Base-by-base conservation (phyloP, 1,140 invertebrate genomes). In the Leptonema lineaticorne region DNA sequence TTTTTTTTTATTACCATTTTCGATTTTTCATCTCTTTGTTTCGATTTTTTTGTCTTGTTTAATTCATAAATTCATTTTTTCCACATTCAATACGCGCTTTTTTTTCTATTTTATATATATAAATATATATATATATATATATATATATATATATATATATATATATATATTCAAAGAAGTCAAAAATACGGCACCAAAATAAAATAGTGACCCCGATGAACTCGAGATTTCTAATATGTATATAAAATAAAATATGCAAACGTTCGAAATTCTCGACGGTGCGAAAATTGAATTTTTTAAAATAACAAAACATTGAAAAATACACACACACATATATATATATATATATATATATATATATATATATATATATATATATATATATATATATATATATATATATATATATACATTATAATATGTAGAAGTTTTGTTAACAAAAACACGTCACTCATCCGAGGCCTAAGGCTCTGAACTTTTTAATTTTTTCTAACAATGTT, bases 61-160 rank as follows among this genome's bases (percentile, higher is more conserved):
- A 53, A 53, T 53, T 53, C 20, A 53, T 53, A 53, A 53, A 53
- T 53, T 53, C 50, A 53, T n/a, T n/a, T n/a, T n/a, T n/a, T n/a
- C n/a, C n/a, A n/a, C n/a, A n/a, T n/a, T n/a, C n/a, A n/a, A n/a
- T n/a, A n/a, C n/a, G n/a, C n/a, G n/a, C n/a, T n/a, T n/a, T n/a
- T n/a, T n/a, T n/a, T n/a, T n/a, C n/a, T n/a, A n/a, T n/a, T n/a
- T n/a, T n/a, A n/a, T n/a, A n/a, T n/a, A n/a, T n/a, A n/a, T n/a
- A n/a, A n/a, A n/a, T n/a, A n/a, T n/a, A n/a, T n/a, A n/a, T n/a
- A n/a, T n/a, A n/a, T n/a, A n/a, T n/a, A n/a, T n/a, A n/a, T n/a
- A n/a, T n/a, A n/a, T n/a, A n/a, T n/a, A n/a, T n/a, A n/a, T 24
- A 26, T 24, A 14, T 26, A 11, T 53, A 26, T 26, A 4, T 41